phyloP scores from a whole-genome alignment of 23 tunicate species.

The Aplidium turbinatum region DNA sequence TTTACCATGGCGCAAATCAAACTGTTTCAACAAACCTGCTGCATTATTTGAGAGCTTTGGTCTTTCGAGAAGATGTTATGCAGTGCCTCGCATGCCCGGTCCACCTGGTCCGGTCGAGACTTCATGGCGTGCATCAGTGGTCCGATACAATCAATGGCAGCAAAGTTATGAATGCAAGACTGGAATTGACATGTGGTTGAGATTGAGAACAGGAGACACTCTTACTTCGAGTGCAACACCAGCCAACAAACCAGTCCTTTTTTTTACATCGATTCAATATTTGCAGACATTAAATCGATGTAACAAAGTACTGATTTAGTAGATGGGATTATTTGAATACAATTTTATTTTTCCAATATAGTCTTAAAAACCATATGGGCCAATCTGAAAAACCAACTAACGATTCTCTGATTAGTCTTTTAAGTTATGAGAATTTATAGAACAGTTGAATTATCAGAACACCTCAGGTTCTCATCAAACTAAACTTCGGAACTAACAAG shows the following conservation, averaged over 20 bases:
- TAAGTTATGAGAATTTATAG: neutral
- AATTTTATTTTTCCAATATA: neutral
- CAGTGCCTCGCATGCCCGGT: slow-evolving; percentile 79
- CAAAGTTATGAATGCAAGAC: slow-evolving; percentile 73
- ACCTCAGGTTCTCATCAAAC: too few relatives aligned
- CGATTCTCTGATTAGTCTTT: too few relatives aligned
- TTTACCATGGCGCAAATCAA: too few relatives aligned
- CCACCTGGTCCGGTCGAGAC: slow-evolving; percentile 76
- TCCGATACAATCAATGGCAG: slow-evolving; percentile 65
- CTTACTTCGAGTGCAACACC: neutral
- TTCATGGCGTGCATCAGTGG: slow-evolving; percentile 93
- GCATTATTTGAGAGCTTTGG: slow-evolving; percentile 64
- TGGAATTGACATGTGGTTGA: slow-evolving; percentile 9
- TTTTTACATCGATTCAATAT: too few relatives aligned
- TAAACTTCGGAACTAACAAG: too few relatives aligned
- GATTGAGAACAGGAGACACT: neutral
- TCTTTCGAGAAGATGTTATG: slow-evolving; percentile 70
- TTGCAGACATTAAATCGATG: too few relatives aligned
- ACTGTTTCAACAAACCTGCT: slow-evolving; percentile 48
- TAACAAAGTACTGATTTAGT: too few relatives aligned
- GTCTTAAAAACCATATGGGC: too few relatives aligned
- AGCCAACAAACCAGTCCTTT: neutral
- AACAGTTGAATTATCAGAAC: too few relatives aligned
- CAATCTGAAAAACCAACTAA: too few relatives aligned
- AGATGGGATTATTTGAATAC: neutral